Conservation (phyloP, 2,113 vertebrate genomes). For the Alethe diademata region DNA sequence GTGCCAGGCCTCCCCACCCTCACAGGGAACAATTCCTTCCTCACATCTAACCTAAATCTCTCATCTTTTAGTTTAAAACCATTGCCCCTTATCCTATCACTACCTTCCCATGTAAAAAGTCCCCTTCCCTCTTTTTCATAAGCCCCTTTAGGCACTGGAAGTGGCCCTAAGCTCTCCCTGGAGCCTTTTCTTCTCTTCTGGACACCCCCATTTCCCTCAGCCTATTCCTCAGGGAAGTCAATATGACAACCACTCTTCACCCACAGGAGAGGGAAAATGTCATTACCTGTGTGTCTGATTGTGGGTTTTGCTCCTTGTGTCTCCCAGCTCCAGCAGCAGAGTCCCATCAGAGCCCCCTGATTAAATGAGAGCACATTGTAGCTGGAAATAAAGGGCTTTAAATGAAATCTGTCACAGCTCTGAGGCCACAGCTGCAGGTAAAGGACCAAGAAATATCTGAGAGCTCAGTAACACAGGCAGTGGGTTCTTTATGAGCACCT, state of each 20-base stretch:
- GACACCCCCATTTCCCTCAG: neutral
- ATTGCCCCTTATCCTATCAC: no score
- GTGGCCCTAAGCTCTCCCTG: neutral
- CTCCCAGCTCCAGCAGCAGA: neutral
- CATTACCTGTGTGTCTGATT: neutral
- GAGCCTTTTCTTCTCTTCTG: neutral
- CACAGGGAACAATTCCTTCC: neutral
- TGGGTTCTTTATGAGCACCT: neutral
- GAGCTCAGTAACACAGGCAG: neutral
- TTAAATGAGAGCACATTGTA: neutral
- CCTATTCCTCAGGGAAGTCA: neutral
- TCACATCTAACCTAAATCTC: neutral
- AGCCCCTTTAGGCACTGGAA: neutral
- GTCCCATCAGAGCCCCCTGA: neutral
- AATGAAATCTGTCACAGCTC: constrained; percentile 25
- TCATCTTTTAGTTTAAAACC: neutral
- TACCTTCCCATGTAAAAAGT: neutral
- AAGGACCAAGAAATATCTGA: neutral
- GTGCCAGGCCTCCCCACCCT: neutral
- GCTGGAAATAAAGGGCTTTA: neutral
- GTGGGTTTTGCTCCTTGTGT: neutral
- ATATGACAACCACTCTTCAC: neutral
- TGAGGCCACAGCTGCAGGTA: neutral
- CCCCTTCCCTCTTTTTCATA: neutral
- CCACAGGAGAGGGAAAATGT: neutral